Base-by-base conservation (phyloP, 2,113 vertebrate species). In the Lanius ludovicianus region DNA sequence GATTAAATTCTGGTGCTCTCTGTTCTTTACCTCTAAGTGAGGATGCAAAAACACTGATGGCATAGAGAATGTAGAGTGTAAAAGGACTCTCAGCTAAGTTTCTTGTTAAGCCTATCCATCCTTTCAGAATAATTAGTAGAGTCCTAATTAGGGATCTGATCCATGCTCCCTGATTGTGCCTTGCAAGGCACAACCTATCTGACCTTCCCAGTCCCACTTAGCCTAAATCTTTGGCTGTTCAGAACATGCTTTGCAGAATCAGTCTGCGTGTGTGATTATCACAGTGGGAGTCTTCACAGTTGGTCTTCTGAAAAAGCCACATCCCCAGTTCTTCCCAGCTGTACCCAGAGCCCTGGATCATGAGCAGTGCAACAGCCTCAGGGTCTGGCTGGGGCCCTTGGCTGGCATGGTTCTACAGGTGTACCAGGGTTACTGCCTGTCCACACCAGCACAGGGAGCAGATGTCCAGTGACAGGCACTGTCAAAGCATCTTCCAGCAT, bases 391-490 rank as follows among this genome's bases (percentile, higher is more conserved):
- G 74, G 13, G 27, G 13, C 13, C 47, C 53, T 44, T 0, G 2
- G 25, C 35, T 39, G 19, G 53, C 19, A 6, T 0, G 5, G 15
- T n/a, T 18, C 49, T 52, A 1, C 0, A 0, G 24, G 27, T 9
- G 7, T 14, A 18, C 13, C 35, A 19, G n/a, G 11, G 28, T 35
- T 31, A 16, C 63, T 60, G 71, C 15, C 19, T 4, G 3, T 73
- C 35, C 44, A 31, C 55, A 47, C 5, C 35, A 21, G 39, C 2
- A 1, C 1, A 2, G 30, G 60, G 64, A 47, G 30, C 64, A 59
- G 23, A 59, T 3, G 13, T 33, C 47, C 55, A 41, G 64, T 0
- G 1, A 19, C 33, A 42, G 64, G 42, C 2, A 3, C 25, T 59
- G 11, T 7, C 47, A 50, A 33, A 81, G 20, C 31, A 46, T 37